Evolutionary conservation across 1,140 invertebrate species (phyloP).

Genomic region (Thrips palmi): DNA sequence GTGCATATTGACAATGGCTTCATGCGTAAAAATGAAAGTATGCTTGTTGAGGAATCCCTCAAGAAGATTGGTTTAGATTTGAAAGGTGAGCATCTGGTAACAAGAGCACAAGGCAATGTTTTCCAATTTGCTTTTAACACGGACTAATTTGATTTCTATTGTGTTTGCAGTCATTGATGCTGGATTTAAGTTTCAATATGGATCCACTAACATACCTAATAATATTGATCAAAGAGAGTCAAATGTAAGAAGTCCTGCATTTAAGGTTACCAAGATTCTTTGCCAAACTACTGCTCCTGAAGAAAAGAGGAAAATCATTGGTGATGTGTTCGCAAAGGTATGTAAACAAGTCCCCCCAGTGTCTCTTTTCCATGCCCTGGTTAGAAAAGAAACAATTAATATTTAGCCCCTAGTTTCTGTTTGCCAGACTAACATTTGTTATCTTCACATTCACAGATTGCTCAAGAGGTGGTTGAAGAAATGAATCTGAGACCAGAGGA

Average conservation of each 20-base stretch:
- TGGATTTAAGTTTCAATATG: slow-evolving; percentile 46
- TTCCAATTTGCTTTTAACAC: slow-evolving; percentile 2
- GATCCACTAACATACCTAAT: slow-evolving; percentile 61
- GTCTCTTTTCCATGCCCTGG: not conserved
- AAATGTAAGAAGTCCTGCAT: slow-evolving; percentile 40
- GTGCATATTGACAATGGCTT: slow-evolving; percentile 99
- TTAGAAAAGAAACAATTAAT: not conserved
- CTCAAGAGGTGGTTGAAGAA: slow-evolving; percentile 64
- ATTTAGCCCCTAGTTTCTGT: not conserved
- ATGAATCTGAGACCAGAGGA: slow-evolving; percentile 70
- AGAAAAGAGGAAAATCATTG: slow-evolving; percentile 96
- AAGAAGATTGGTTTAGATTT: slow-evolving; percentile 72
- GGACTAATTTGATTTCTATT: too few species aligned
- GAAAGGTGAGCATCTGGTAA: slow-evolving; percentile 30
- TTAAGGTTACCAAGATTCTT: slow-evolving; percentile 67
- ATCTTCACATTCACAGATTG: slow-evolving; percentile 28
- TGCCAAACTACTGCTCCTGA: slow-evolving; percentile 79
- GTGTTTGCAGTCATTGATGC: slow-evolving; percentile 44
- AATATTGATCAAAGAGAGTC: slow-evolving; percentile 32
- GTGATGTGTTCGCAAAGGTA: slow-evolving; percentile 88
- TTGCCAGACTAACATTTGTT: too few species aligned
- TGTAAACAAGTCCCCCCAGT: slow-evolving; percentile 9
- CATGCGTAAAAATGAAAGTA: slow-evolving; percentile 91
- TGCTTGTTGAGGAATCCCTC: slow-evolving; percentile 70
- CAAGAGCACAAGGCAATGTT: not conserved